A percentile compares a stretch with the other conserved stretches of the same genome.
phyloP scores from a whole-genome alignment of 2,113 vertebrate genomes.

The Polyodon spathula region DNA sequence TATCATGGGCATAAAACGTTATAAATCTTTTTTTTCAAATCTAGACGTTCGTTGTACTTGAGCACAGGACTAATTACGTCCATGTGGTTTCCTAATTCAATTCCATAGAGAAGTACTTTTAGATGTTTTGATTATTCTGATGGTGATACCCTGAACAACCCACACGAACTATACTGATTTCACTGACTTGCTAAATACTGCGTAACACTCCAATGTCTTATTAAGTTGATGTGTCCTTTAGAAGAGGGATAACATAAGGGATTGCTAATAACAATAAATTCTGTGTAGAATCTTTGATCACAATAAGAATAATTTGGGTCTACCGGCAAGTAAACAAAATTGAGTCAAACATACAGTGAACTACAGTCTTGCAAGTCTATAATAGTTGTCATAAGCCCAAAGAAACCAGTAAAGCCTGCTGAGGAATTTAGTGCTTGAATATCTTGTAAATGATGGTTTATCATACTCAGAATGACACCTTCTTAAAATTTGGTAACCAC shows the following conservation, averaged over 20 bases:
- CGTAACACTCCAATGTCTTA: neutral
- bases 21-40: too few species aligned
- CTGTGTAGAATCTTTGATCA: too few species aligned
- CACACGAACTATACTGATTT: neutral
- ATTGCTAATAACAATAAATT: neutral
- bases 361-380: too few species aligned
- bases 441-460: too few species aligned
- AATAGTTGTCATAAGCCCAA: too few species aligned
- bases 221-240: neutral
- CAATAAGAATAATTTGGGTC: neutral
- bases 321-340: neutral
- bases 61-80: neutral
- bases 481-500: neutral
- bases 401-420: too few species aligned
- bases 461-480: neutral
- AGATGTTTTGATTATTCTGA: neutral
- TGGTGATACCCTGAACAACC: neutral
- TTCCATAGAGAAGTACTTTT: too few species aligned
- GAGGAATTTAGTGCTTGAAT: too few species aligned
- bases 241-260: neutral
- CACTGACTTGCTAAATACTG: constrained; percentile 1
- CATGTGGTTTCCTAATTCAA: neutral
- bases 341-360: too few species aligned
- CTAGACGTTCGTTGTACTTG: neutral
- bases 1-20: too few species aligned